phyloP scores from a whole-genome alignment of 1,140 invertebrate species.

The Pristionchus pacificus region DNA sequence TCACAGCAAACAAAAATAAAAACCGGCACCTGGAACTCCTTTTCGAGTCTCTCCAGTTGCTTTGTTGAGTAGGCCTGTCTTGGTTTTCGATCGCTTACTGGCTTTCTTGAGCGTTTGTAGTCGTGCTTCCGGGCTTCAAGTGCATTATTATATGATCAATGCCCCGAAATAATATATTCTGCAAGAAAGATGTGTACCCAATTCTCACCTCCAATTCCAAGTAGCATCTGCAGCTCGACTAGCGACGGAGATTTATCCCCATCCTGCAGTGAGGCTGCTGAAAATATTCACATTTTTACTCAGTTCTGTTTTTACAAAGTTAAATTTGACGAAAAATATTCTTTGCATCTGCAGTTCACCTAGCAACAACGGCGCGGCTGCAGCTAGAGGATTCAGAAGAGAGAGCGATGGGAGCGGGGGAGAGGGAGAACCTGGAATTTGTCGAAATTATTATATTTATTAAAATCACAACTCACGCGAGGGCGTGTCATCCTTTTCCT shows the following conservation, averaged over 20 bases:
- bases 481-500: too few species aligned
- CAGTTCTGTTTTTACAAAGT: too few species aligned
- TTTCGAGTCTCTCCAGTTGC: constrained; percentile 82
- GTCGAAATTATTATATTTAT: too few species aligned
- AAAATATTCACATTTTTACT: too few species aligned
- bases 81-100: constrained; percentile 82
- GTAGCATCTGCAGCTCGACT: constrained; percentile 36
- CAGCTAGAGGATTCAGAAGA: too few species aligned
- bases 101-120: constrained; percentile 74
- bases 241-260: constrained; percentile 31
- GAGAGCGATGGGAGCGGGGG: neutral
- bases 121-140: constrained; percentile 70
- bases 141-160: neutral
- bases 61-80: constrained; percentile 89
- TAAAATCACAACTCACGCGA: too few species aligned
- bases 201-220: constrained; percentile 32
- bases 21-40: constrained; percentile 82
- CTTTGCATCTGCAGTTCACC: too few species aligned
- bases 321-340: too few species aligned
- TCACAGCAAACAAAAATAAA: too few species aligned
- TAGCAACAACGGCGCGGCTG: too few species aligned
- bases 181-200: neutral
- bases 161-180: neutral
- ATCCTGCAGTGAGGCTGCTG: too few species aligned
- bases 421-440: too few species aligned